Evolutionary conservation across 2,797 vertebrate genomes (phyloP).

Genomic region (Argya squamiceps): DNA sequence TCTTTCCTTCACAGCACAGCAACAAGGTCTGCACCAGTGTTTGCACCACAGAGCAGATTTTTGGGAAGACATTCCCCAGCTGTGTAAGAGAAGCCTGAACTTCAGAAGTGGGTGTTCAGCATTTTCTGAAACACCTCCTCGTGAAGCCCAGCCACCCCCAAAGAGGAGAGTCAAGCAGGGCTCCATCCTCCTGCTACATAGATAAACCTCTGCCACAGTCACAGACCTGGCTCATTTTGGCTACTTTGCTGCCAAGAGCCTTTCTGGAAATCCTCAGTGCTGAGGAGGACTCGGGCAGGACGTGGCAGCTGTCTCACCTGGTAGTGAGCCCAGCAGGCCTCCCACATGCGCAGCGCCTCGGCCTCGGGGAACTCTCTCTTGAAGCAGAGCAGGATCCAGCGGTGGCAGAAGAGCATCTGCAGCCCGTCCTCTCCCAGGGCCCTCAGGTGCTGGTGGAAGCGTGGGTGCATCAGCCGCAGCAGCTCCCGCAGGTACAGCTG

Average conservation of each 20-base stretch:
- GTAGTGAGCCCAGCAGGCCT: conserved; percentile 99
- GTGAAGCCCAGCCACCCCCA: background rate
- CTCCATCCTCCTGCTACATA: background rate
- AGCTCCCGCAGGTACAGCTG: conserved; percentile 96
- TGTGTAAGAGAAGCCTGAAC: background rate
- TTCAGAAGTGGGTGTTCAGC: background rate
- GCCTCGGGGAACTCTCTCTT: conserved; percentile 95
- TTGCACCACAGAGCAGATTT: background rate
- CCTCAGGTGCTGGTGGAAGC: conserved; percentile 91
- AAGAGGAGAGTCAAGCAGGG: background rate
- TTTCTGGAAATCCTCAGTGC: fast-evolving
- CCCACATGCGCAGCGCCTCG: conserved; percentile 96
- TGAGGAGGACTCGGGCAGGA: background rate
- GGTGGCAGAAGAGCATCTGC: conserved; percentile 98
- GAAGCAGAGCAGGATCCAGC: conserved; percentile 97
- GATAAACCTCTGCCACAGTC: background rate
- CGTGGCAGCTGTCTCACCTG: conserved; percentile 79
- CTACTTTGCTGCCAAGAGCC: background rate
- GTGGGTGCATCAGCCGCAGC: conserved; percentile 87
- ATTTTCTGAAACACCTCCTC: background rate
- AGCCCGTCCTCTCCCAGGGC: conserved; percentile 93
- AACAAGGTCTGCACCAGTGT: background rate
- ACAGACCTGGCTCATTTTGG: background rate
- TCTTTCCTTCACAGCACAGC: background rate
- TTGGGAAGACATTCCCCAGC: background rate